phyloP scores from a whole-genome alignment of 2,113 vertebrate genomes.

The Thymallus thymallus region DNA sequence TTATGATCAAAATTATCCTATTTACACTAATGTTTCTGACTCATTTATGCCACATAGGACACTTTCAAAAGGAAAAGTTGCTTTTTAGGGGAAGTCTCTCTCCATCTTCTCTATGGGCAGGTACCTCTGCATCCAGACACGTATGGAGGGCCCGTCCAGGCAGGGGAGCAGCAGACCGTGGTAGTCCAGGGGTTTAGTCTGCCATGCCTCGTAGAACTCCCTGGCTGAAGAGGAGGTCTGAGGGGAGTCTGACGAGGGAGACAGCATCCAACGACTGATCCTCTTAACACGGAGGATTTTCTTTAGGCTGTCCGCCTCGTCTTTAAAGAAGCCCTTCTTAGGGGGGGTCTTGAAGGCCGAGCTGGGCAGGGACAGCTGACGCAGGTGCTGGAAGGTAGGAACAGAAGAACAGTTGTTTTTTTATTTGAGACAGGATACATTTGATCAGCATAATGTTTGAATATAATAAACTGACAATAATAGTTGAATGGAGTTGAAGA shows the following conservation, averaged over 20 bases:
- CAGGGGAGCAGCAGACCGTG: conserved; percentile 81
- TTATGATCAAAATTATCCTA: no score
- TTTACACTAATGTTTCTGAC: no score
- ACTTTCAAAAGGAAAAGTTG: no score
- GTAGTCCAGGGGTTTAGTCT: conserved; percentile 76
- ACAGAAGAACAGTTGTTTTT: no score
- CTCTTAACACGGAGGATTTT: conserved; percentile 85
- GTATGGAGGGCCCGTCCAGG: conserved; percentile 79
- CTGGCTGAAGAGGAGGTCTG: conserved; percentile 55
- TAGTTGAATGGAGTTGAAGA: no score
- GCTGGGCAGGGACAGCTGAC: conserved; percentile 84
- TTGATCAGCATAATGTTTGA: not conserved
- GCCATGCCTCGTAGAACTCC: conserved; percentile 84
- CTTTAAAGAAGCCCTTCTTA: conserved; percentile 87
- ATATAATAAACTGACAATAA: not conserved
- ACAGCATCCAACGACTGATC: conserved; percentile 82
- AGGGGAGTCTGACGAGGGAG: conserved; percentile 66
- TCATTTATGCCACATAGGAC: no score
- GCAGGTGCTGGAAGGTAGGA: conserved; percentile 77
- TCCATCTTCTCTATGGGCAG: no score
- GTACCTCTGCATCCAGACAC: conserved; percentile 85
- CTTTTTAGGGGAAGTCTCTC: no score
- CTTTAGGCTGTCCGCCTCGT: conserved; percentile 86
- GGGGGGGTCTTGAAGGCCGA: conserved; percentile 76
- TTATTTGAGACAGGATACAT: not conserved